Evolutionary conservation across 2,797 vertebrate genomes (phyloP).

Genomic region (Peromyscus nudipes): DNA sequence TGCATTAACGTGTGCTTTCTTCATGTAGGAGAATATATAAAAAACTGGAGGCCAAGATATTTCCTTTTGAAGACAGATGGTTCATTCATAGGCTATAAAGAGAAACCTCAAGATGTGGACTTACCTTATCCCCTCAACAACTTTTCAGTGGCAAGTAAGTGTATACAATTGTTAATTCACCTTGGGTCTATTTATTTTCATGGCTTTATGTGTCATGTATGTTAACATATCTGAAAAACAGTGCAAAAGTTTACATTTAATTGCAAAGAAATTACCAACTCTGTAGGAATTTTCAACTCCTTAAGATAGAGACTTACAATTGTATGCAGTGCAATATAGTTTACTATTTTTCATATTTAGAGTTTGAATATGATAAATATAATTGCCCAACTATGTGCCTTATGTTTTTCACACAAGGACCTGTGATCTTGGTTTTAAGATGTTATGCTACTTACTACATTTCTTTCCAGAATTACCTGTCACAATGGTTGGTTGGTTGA

Average conservation of each 20-base stretch:
- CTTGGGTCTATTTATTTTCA: constrained; percentile 13
- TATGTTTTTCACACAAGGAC: background rate
- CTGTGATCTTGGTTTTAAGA: constrained; percentile 39
- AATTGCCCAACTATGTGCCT: background rate
- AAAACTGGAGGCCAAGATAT: constrained; percentile 99
- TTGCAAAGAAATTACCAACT: background rate
- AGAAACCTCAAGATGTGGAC: constrained; percentile 98
- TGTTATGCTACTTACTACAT: background rate
- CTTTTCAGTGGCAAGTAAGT: constrained; percentile 99
- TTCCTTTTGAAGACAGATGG: constrained; percentile 99
- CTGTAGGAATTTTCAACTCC: constrained; percentile 20
- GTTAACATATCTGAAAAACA: constrained; percentile 5
- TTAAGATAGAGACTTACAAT: background rate
- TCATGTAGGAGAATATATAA: constrained; percentile 97
- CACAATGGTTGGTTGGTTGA: background rate
- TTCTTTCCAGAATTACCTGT: constrained; percentile 9
- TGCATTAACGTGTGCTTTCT: constrained; percentile 87
- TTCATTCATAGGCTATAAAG: constrained; percentile 99
- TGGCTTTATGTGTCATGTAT: background rate
- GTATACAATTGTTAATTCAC: constrained; percentile 50
- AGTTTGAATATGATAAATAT: constrained; percentile 10
- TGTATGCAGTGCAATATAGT: background rate
- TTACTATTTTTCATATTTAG: constrained; percentile 42
- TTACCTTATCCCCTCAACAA: constrained; percentile 98
- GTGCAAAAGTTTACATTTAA: constrained; percentile 29